phyloP scores from a whole-genome alignment of 2,113 vertebrate species.

The Spheniscus mendiculus region DNA sequence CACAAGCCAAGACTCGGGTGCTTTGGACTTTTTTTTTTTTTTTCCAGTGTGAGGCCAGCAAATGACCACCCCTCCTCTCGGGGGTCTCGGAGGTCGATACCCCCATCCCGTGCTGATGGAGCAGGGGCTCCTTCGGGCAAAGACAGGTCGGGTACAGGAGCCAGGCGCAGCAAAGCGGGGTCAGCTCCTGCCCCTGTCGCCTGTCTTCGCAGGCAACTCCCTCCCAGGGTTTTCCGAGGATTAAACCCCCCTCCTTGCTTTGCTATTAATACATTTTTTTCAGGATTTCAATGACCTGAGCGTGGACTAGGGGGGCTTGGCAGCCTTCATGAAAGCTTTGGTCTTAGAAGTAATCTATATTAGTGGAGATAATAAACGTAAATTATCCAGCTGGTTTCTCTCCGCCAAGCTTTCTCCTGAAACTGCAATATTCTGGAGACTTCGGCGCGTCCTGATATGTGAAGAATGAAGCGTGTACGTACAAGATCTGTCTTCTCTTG shows the following conservation, averaged over 20 bases:
- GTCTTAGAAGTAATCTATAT: background rate
- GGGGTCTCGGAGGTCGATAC: background rate
- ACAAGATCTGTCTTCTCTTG: background rate
- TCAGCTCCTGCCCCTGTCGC: background rate
- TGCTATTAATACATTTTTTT: background rate
- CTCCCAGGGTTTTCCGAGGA: background rate
- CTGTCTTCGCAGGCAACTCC: background rate
- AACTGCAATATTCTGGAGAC: background rate
- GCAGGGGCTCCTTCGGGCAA: too few relatives aligned
- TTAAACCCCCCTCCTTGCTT: background rate
- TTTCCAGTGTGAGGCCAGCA: background rate
- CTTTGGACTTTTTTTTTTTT: background rate
- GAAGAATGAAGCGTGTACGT: background rate
- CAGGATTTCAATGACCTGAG: background rate
- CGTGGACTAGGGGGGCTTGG: background rate
- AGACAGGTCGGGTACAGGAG: background rate
- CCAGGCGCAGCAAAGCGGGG: background rate
- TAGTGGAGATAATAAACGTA: background rate
- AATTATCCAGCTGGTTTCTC: background rate
- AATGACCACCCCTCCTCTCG: accelerated
- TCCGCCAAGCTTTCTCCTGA: background rate
- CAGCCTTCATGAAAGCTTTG: background rate
- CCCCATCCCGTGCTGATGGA: background rate
- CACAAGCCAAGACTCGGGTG: background rate
- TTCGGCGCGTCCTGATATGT: background rate